Conservation (phyloP, 2,888 invertebrate species). For the Pollenia griseotomentosa region DNA sequence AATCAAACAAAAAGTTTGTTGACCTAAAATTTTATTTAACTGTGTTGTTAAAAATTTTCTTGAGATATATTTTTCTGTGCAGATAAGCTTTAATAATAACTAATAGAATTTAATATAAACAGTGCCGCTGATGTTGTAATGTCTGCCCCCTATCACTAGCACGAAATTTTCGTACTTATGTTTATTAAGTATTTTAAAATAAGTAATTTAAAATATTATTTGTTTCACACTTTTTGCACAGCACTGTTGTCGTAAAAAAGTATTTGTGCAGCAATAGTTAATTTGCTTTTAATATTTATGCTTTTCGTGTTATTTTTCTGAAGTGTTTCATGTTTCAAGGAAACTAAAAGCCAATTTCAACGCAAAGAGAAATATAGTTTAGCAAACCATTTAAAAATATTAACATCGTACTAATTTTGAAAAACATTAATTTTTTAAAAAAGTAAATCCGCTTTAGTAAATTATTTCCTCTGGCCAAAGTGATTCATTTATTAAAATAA, state of each 20-base stretch:
- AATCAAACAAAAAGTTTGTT: too few relatives aligned
- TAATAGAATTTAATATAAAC: too few relatives aligned
- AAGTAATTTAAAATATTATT: neutral
- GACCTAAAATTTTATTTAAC: too few relatives aligned
- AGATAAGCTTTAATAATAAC: too few relatives aligned
- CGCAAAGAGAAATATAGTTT: conserved; percentile 18
- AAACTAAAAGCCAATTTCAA: conserved; percentile 40
- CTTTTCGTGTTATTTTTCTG: conserved; percentile 43
- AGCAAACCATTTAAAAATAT: conserved; percentile 7
- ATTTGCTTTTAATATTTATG: conserved; percentile 43
- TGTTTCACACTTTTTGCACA: neutral
- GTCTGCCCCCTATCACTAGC: too few relatives aligned
- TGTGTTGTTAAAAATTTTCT: too few relatives aligned
- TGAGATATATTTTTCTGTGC: too few relatives aligned
- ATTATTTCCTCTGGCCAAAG: conserved; percentile 4
- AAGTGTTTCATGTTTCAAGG: conserved; percentile 48
- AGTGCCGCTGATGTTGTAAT: too few relatives aligned
- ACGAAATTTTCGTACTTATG: too few relatives aligned
- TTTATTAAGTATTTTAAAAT: too few relatives aligned
- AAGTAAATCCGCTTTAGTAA: conserved; percentile 19
- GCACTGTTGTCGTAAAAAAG: conserved; percentile 9
- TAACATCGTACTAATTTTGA: conserved; percentile 4
- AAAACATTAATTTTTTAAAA: neutral
- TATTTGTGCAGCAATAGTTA: conserved; percentile 7
- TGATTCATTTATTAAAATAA: neutral